Conservation (phyloP, 2,113 vertebrate genomes). For the Nesogale talazaci region DNA sequence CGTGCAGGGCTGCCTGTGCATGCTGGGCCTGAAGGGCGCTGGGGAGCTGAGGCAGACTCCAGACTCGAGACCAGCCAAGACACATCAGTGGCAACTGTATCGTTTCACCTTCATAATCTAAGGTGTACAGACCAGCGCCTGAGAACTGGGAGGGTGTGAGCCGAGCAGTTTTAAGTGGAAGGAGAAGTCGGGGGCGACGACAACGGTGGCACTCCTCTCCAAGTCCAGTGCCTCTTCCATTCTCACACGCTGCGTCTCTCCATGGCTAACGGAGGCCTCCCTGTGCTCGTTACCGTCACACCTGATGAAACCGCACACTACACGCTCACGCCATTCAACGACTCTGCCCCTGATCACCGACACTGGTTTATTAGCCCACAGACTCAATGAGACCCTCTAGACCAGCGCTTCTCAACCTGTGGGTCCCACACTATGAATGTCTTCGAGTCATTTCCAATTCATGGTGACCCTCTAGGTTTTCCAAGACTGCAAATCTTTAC, state of each 20-base stretch:
- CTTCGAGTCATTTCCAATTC: too few relatives aligned
- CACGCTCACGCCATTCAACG: background rate
- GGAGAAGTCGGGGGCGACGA: background rate
- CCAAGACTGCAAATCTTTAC: too few relatives aligned
- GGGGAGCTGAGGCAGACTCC: background rate
- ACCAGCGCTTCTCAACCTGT: too few relatives aligned
- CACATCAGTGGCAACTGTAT: background rate
- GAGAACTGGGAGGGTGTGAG: conserved; percentile 31
- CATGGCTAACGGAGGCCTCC: background rate
- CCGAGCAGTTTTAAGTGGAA: background rate
- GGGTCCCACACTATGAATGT: too few relatives aligned
- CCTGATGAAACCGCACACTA: background rate
- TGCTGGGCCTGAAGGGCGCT: background rate
- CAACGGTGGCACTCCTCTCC: background rate
- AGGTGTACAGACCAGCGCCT: conserved; percentile 12
- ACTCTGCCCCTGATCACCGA: background rate
- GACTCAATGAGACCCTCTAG: too few relatives aligned
- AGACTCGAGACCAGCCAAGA: background rate
- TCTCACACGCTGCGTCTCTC: background rate
- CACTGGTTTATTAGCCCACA: background rate
- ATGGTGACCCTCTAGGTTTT: too few relatives aligned
- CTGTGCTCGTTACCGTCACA: background rate
- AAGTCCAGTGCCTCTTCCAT: background rate
- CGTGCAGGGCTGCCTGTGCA: too few relatives aligned
- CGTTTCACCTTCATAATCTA: conserved; percentile 15